These are phyloP conservation scores for Phenacoccus solenopsis DNA, from an alignment of 1,140 invertebrate species.

Conservation along the genomic window DNA sequence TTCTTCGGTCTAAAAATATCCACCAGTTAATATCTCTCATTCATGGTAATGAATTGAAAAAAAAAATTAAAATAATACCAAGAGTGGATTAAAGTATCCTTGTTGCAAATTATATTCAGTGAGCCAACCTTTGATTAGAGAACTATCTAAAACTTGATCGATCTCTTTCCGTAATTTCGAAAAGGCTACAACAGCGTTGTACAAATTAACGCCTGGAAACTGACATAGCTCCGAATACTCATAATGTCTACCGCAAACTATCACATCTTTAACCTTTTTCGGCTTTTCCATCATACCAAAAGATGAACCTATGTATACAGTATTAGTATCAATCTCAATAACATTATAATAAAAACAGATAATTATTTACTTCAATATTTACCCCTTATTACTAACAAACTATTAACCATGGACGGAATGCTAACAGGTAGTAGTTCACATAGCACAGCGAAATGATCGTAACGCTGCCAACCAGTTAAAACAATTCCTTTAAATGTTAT, in stretches of 20 bases:
- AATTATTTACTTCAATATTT: background rate
- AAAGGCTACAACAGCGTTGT: background rate
- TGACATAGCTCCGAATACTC: background rate
- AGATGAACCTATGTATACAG: background rate
- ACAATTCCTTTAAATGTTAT: slow-evolving; percentile 23
- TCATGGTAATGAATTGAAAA: background rate
- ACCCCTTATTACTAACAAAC: background rate
- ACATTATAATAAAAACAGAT: background rate
- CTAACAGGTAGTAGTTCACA: slow-evolving; percentile 15
- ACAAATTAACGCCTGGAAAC: background rate
- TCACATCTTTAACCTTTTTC: background rate
- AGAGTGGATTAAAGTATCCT: background rate
- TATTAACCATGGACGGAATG: background rate
- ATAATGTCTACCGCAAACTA: background rate
- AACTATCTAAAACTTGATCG: background rate
- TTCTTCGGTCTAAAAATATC: background rate
- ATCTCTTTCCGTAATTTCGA: background rate
- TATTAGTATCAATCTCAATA: background rate
- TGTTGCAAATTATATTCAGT: background rate
- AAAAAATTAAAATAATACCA: background rate
- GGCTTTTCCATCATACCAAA: background rate
- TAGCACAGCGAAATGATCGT: slow-evolving; percentile 13
- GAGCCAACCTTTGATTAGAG: background rate
- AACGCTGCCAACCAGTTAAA: slow-evolving; percentile 26
- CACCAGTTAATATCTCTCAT: no score